Evolutionary conservation across 2,113 vertebrate species (phyloP).

Genomic region (Noturus placidus): DNA sequence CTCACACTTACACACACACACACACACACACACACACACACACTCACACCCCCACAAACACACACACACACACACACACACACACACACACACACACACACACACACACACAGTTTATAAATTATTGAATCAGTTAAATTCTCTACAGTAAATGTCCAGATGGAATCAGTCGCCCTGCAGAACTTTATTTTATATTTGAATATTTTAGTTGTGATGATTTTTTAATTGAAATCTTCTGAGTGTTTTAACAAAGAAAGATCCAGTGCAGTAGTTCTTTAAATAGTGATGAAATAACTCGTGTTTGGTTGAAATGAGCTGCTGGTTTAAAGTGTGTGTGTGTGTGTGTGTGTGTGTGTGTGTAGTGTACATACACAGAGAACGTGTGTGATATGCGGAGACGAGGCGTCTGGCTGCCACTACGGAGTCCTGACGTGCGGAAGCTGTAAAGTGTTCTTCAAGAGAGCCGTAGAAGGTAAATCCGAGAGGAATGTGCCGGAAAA

Average conservation of each 20-base stretch:
- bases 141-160: too few relatives aligned
- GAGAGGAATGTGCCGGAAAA: neutral
- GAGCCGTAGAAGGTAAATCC: slow-evolving; percentile 92
- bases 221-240: too few relatives aligned
- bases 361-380: slow-evolving; percentile 88
- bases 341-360: slow-evolving; percentile 50
- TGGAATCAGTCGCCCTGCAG: too few relatives aligned
- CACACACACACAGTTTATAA: too few relatives aligned
- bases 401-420: slow-evolving; percentile 96
- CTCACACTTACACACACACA: too few relatives aligned
- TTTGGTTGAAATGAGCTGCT: neutral
- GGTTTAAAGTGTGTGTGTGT: neutral
- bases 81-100: too few relatives aligned
- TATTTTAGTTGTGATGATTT: too few relatives aligned
- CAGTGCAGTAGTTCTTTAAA: neutral
- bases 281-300: neutral
- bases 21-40: too few relatives aligned
- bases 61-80: too few relatives aligned
- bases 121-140: too few relatives aligned
- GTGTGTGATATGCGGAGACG: slow-evolving; percentile 93
- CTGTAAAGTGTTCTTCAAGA: slow-evolving; percentile 99
- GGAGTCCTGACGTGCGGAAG: slow-evolving; percentile 97
- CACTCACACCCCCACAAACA: too few relatives aligned
- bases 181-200: too few relatives aligned
- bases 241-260: neutral